Conservation (phyloP, 2,888 invertebrate species). For the Hyposoter didymator region DNA sequence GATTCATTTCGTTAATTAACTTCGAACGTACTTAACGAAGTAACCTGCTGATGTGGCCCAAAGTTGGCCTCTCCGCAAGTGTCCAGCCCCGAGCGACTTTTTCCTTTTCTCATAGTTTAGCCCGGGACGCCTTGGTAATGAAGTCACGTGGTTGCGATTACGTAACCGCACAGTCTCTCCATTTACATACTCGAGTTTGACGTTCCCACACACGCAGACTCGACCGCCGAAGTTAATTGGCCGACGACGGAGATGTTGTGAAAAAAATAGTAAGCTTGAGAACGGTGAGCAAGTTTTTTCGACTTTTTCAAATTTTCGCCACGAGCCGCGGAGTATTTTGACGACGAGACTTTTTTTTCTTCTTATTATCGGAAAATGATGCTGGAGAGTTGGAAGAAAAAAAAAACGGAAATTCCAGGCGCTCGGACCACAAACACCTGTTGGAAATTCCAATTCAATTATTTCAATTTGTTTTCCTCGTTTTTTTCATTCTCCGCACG, state of each 20-base stretch:
- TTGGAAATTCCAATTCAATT: neutral
- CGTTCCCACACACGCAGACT: neutral
- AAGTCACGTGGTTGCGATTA: slow-evolving; percentile 26
- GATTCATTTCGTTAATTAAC: slow-evolving; percentile 69
- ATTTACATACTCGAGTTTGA: neutral
- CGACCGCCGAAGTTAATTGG: neutral
- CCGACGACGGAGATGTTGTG: neutral
- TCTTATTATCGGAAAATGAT: neutral
- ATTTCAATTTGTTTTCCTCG: neutral
- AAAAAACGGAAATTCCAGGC: neutral
- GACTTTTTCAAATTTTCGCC: neutral
- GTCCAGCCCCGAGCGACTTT: neutral
- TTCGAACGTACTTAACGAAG: slow-evolving; percentile 63
- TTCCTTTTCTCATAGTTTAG: neutral
- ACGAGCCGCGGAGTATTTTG: neutral
- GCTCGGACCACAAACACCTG: neutral
- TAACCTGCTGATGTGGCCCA: slow-evolving; percentile 9
- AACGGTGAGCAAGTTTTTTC: neutral
- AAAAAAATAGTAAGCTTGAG: neutral
- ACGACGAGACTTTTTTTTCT: neutral
- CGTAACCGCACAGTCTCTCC: neutral
- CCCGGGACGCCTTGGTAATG: neutral
- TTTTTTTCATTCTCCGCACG: too few relatives aligned
- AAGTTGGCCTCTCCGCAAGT: slow-evolving; percentile 32
- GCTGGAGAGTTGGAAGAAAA: neutral